Evolutionary conservation across 2,888 invertebrate species (phyloP), one percentile per base, ranked within the genome.

Genomic region (Pimpla rufipes): DNA sequence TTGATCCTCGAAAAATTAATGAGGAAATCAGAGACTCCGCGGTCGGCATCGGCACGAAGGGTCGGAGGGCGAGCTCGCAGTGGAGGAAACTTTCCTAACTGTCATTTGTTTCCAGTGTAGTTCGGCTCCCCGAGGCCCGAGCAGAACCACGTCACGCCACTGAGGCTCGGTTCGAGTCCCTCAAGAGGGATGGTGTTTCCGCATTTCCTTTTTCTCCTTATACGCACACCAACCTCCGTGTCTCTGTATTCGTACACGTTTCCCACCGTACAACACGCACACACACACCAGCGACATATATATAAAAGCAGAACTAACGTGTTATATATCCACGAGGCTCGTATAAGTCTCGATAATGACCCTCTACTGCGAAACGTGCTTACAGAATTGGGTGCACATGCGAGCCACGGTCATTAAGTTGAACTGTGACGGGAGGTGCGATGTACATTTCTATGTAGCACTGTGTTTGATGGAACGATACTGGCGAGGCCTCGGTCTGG

Each of bases 11-110:
- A 83, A 89, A 89, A 90, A 91, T 91, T 90, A 91, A 90, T 89
- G 91, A 90, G 89, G 86, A 89, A 90, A 91, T 90, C 90, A 91
- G 90, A 89, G 89, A 90, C 87, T 87, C 88, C 88, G 87, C 86
- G 85, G 52, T 71, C 57, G 73, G 83, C 76, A 59, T 68, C 55
- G 62, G 75, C 10, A 80, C 76, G 83, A 75, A 74, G 80, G 79
- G 77, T 76, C 57, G 62, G 57, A 68, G 62, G 70, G 80, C 70
- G 55, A 74, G 74, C 50, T 78, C 68, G 45, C 52, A 81, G 73
- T 62, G 75, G 82, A 82, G 87, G 85, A 88, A 89, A 84, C 86
- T 89, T 89, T 88, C 86, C 88, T 85, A 90, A 90, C 89, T 89
- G 88, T 89, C 90, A 89, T 90, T 90, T 90, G 88, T 90, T 88